Evolutionary conservation across 2,888 invertebrate species (phyloP).

Genomic region (Nomada ruficornis): DNA sequence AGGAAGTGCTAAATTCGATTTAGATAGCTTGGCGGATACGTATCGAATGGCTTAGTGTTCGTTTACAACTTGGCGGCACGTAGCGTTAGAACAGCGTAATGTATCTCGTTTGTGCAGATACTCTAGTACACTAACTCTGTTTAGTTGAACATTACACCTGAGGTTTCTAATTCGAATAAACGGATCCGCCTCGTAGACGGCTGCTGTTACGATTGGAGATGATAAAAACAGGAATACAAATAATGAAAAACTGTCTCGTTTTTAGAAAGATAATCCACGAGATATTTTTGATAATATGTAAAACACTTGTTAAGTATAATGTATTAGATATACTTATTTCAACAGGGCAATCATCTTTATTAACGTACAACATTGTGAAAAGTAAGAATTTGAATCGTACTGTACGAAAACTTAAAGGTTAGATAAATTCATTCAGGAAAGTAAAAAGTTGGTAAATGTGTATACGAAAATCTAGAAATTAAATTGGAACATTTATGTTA

Average conservation of each 20-base stretch:
- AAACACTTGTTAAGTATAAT: too few relatives aligned
- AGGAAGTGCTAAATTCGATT: conserved; percentile 51
- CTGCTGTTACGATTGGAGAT: conserved; percentile 18
- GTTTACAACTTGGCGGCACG: conserved; percentile 39
- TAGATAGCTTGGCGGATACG: conserved; percentile 35
- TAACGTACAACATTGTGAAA: too few relatives aligned
- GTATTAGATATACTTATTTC: too few relatives aligned
- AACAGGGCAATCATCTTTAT: too few relatives aligned
- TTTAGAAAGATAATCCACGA: not conserved
- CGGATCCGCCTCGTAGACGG: conserved; percentile 32
- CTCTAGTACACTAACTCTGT: conserved; percentile 52
- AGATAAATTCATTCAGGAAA: too few relatives aligned
- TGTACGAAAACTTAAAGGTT: too few relatives aligned
- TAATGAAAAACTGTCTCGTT: not conserved
- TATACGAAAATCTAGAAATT: too few relatives aligned
- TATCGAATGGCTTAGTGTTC: conserved; percentile 21
- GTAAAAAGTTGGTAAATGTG: too few relatives aligned
- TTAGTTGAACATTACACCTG: conserved; percentile 64
- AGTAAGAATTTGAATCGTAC: too few relatives aligned
- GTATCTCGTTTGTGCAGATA: conserved; percentile 41
- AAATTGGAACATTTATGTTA: too few relatives aligned
- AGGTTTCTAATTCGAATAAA: conserved; percentile 57
- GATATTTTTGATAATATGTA: not conserved
- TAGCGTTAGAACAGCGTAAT: conserved; percentile 17
- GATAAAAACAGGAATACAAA: conserved; percentile 6